These are phyloP conservation scores for Plectropomus leopardus DNA, from an alignment of 2,113 vertebrate species.

Conservation along the genomic window DNA sequence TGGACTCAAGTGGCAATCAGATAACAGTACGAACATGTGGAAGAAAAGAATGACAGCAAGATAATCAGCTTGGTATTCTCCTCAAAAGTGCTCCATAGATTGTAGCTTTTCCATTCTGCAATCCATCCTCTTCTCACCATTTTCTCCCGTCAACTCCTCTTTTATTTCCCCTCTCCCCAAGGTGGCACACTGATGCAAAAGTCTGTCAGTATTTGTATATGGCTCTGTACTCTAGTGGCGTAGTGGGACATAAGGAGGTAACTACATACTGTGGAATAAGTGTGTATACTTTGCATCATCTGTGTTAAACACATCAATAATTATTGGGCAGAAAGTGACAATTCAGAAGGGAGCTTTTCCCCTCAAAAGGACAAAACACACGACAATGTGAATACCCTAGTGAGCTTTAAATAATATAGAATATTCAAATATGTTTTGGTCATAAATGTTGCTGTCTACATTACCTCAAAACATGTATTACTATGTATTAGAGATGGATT, in stretches of 20 bases:
- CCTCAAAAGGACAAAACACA: conserved; percentile 10
- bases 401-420: conserved; percentile 48
- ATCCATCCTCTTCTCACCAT: not conserved
- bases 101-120: conserved; percentile 31
- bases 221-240: not conserved
- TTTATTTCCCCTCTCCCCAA: not conserved
- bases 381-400: conserved; percentile 53
- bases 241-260: not conserved
- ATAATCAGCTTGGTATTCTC: conserved; percentile 31
- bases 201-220: conserved; percentile 34
- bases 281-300: conserved; percentile 38
- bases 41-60: conserved; percentile 6
- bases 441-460: conserved; percentile 64
- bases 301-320: conserved; percentile 16
- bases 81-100: conserved; percentile 4
- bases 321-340: conserved; percentile 36
- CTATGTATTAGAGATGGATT: conserved; percentile 72
- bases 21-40: conserved; percentile 15
- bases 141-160: not conserved
- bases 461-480: conserved; percentile 69
- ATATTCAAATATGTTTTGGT: conserved; percentile 49
- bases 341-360: not conserved
- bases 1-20: conserved; percentile 26
- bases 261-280: conserved; percentile 15
- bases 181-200: conserved; percentile 30